A percentile compares a stretch with the other conserved stretches of the same genome.
These are phyloP conservation scores for Calephelis perditalis DNA, from an alignment of 2,888 invertebrate species.

Conservation along the genomic window DNA sequence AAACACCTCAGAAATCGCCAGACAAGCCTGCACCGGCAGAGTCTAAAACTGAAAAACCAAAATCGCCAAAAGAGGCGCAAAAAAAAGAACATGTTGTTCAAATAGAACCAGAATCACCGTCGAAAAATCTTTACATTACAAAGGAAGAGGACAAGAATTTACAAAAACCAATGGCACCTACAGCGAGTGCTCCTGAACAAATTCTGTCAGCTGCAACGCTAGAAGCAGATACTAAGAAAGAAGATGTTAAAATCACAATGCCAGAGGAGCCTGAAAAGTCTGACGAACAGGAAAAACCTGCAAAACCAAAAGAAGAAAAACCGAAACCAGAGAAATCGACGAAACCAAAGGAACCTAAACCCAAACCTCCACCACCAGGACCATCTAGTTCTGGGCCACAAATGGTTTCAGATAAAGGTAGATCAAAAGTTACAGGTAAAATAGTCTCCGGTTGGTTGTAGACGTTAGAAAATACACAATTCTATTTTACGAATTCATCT, in stretches of 20 bases:
- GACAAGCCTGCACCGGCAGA: slow-evolving; percentile 37
- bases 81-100: slow-evolving; percentile 54
- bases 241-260: slow-evolving; percentile 31
- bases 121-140: slow-evolving; percentile 51
- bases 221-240: slow-evolving; percentile 42
- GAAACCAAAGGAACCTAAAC: slow-evolving; percentile 33
- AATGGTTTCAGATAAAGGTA: slow-evolving; percentile 78
- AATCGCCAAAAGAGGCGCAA: slow-evolving; percentile 41
- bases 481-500: not conserved
- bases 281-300: not conserved
- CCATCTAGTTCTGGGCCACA: slow-evolving; percentile 51
- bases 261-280: slow-evolving; percentile 26
- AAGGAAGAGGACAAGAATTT: slow-evolving; percentile 52
- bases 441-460: slow-evolving; percentile 87
- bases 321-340: slow-evolving; percentile 36
- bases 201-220: slow-evolving; percentile 60
- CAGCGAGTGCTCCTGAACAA: slow-evolving; percentile 54
- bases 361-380: slow-evolving; percentile 52
- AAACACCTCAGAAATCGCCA: slow-evolving; percentile 30
- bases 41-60: slow-evolving; percentile 20
- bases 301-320: slow-evolving; percentile 27
- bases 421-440: slow-evolving; percentile 85
- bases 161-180: slow-evolving; percentile 60
- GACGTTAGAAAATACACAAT: slow-evolving; percentile 25
- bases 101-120: slow-evolving; percentile 55